Evolutionary conservation across 2,888 invertebrate species (phyloP), one percentile per base, ranked within the genome.

Genomic region (Plagodis dolabraria): DNA sequence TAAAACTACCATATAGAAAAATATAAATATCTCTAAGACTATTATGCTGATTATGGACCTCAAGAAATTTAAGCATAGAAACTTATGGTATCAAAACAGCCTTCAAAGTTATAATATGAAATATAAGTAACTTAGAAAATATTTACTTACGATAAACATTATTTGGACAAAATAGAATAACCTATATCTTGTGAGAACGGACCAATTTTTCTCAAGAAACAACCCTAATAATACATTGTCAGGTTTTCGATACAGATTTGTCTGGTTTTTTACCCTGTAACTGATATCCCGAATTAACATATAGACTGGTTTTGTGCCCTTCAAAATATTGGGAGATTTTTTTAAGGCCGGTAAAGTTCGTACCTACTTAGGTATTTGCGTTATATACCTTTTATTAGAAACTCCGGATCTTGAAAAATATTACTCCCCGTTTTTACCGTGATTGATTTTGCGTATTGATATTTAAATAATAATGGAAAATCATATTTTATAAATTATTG

Each of bases 211-310:
- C 49, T 52, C 35, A 52, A 55, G 53, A 57, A 58, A 48, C 6
- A 57, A 43, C 47, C 49, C 53, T 49, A 56, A 53, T 47, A 52
- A 60, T 58, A 64, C 59, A 53, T 58, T 53, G 61, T 60, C 60
- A 61, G 48, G 62, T 48, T 60, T 58, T 63, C 56, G 53, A 57
- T 62, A 67, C 61, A 64, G 63, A 67, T 65, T 67, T 64, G 63
- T 62, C 64, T 64, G 64, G 52, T 64, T 67, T 64, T 67, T 60
- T 69, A 58, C 60, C 45, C 43, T 54, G 58, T 67, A 65, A 65
- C 67, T 69, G 65, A 69, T 69, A 63, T 65, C 50, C 62, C 11
- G 57, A 65, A 69, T 69, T 69, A 60, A 58, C 69, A 69, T 67
- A 69, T 69, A 69, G 69, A 69, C 67, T 68, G 64, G 66, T 64